Evolutionary conservation across 1,140 invertebrate genomes (phyloP), one percentile per base, ranked within the genome.

Genomic region (Gryllus bimaculatus): DNA sequence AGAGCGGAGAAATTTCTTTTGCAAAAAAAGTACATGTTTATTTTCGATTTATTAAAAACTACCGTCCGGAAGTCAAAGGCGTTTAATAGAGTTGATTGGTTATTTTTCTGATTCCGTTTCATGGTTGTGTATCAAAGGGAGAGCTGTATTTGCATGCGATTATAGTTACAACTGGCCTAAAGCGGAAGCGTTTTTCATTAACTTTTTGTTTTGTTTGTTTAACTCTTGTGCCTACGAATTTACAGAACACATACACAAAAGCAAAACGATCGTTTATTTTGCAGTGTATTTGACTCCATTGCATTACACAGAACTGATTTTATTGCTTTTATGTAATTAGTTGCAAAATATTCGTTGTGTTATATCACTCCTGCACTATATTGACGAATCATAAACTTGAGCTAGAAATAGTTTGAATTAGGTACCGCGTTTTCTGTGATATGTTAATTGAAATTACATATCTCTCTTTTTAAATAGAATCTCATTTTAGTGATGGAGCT

Each of bases 11-110:
- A 18, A 66, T 66, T 66, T 66, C 54, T 66, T 66, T 66, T 66
- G 18, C 54, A 13, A 18, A 66, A 66, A 13, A 66, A 39, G 26
- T 39, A 13, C 7, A 18, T 66, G 54, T 66, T 66, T 66, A 66
- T 66, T 66, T 66, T 66, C 54, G 54, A 66, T 66, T 66, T 66
- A 66, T 66, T 66, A 66, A 66, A 66, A 66, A 66, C 10, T 66
- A 66, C 54, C 54, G 10, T 18, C 18, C 10, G 54, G 10, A 18
- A 2, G 54, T 18, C 54, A 66, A 66, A 66, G 18, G 54, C 54
- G 18, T 66, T 66, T 66, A 66, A 13, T 66, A 18, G 54, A 66
- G 54, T 66, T 66, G 54, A 66, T 66, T 66, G 54, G 54, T 13
- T 66, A 66, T 66, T 66, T 66, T 66, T 66, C 54, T 66, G 54